Conservation (phyloP, 2,888 invertebrate species). For the Drosophila sordidula region DNA sequence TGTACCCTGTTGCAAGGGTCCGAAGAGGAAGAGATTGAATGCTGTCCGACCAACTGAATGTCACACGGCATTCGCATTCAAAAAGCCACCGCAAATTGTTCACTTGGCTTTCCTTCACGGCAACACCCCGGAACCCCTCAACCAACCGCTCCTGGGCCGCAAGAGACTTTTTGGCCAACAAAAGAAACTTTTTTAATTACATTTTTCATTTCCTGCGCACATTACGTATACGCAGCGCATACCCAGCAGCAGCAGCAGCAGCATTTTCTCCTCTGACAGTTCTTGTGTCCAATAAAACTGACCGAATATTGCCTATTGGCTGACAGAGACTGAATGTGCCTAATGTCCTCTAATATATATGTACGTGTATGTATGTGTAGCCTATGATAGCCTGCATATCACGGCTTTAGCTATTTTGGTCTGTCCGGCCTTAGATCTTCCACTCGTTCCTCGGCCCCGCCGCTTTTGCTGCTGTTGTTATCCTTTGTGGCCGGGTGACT, state of each 20-base stretch:
- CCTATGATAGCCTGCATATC: conserved; percentile 22
- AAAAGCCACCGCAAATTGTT: conserved; percentile 65
- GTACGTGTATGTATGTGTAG: background rate
- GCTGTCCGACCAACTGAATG: conserved; percentile 51
- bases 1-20: background rate
- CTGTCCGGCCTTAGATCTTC: conserved; percentile 39
- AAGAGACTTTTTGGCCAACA: conserved; percentile 43
- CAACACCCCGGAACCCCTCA: conserved; percentile 14
- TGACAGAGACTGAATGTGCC: conserved; percentile 35
- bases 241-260: conserved; percentile 1
- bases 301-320: conserved; percentile 65
- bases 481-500: conserved; percentile 64
- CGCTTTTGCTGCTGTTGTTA: conserved; percentile 9
- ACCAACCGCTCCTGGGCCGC: conserved; percentile 9
- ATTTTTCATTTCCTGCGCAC: conserved; percentile 73
- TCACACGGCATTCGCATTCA: conserved; percentile 57
- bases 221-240: conserved; percentile 64
- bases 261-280: conserved; percentile 23
- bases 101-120: conserved; percentile 30
- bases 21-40: conserved; percentile 43
- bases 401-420: conserved; percentile 46
- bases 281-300: conserved; percentile 61
- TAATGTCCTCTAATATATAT: conserved; percentile 60
- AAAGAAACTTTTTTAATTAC: conserved; percentile 75
- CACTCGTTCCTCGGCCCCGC: background rate